Base-by-base conservation (phyloP, 2,888 invertebrate species). In the Netelia inedita region DNA sequence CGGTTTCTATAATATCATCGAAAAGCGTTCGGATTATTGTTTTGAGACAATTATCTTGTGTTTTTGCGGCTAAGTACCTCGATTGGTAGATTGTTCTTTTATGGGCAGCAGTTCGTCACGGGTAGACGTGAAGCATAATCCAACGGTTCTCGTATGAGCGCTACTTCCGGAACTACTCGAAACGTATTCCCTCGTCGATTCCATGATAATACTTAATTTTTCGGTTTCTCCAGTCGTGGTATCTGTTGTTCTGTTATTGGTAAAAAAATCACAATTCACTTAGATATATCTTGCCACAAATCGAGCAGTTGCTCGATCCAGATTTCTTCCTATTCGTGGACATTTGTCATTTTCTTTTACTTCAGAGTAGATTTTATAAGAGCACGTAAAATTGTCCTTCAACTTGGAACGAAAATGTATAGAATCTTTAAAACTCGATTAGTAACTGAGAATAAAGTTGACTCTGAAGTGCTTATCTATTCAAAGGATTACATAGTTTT, bases 131-230 rank as follows among this genome's bases (percentile, higher is more conserved):
- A 92, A 93, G 21, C 90, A 92, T 55, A 89, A 88, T 59, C 88
- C 90, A 3, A 91, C 87, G 23, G 91, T 91, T 85, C 92, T 89
- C 19, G 90, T 90, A 71, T 91, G 90, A 10, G 78, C 89, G 78
- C 91, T 91, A 59, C 92, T 92, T 14, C 90, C 89, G 16, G 93
- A 93, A 85, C 92, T 93, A 43, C 90, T 94, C 28, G 94, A 95
- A 94, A 95, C 95, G 89, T 95, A 95, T 91, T 96, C 96, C 89
- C 95, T 94, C 1, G 96, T 96, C 14, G 95, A 95, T 93, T 96
- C 96, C 94, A 95, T 94, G 85, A 96, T 95, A 41, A 95, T 95
- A 53, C 96, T 96, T 53, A 96, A 93, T 57, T 95, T 94, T 16
- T 92, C 95, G 9, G 86, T 80, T 66, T 92, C 92, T 41, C 65